Evolutionary conservation across 2,797 vertebrate genomes (phyloP).

Genomic region (Hippopotamyrus pictus): DNA sequence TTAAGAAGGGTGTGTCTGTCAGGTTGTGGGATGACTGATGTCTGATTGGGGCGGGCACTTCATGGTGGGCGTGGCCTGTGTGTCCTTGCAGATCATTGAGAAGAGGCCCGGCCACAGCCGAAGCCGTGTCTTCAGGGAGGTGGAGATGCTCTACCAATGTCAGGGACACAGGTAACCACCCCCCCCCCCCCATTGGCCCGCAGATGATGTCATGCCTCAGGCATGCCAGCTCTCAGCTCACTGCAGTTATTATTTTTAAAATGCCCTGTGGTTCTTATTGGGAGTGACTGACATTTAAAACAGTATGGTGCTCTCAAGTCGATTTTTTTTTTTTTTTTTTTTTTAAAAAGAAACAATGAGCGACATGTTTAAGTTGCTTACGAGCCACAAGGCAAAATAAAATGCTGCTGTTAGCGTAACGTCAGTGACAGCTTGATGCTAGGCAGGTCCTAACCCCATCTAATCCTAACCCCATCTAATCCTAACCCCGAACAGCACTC

Average conservation of each 20-base stretch:
- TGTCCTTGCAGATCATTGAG: conserved; percentile 80
- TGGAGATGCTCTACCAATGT: conserved; percentile 98
- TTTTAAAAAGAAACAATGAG: background rate
- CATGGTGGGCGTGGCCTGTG: background rate
- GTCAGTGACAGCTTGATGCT: no score
- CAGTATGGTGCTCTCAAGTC: background rate
- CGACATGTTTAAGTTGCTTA: background rate
- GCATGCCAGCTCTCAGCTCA: background rate
- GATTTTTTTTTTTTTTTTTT: no score
- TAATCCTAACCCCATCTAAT: background rate
- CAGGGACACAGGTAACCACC: conserved; percentile 85
- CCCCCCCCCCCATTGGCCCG: background rate
- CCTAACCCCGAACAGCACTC: no score
- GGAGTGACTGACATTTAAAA: background rate
- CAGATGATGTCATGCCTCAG: background rate
- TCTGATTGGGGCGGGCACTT: background rate
- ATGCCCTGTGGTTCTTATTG: background rate
- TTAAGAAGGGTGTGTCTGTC: background rate
- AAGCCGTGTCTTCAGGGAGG: conserved; percentile 89
- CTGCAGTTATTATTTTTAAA: background rate
- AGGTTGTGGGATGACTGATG: background rate
- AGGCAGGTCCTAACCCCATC: no score
- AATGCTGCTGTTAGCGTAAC: background rate
- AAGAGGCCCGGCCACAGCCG: conserved; percentile 91
- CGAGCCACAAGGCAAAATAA: background rate